These are phyloP conservation scores for Paramormyrops hopkinsi DNA, from an alignment of 2,797 vertebrate species.

Conservation along the genomic window DNA sequence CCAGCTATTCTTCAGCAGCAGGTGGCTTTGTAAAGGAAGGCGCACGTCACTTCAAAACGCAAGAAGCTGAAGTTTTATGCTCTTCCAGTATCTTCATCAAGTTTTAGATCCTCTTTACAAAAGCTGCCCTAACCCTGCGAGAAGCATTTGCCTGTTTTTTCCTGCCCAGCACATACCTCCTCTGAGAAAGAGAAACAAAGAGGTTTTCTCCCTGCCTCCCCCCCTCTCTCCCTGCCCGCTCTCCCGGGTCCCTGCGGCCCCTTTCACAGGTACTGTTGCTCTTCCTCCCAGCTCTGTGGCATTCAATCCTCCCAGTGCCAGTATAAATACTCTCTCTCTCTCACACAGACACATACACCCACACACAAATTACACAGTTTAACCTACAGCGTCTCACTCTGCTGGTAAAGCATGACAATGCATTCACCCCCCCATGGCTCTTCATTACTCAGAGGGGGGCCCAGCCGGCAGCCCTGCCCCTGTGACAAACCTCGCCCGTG, in stretches of 20 bases:
- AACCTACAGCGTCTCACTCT: background rate
- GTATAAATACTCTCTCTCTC: conserved; percentile 16
- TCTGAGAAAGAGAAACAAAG: conserved; percentile 4
- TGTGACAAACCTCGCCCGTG: background rate
- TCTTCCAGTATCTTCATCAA: background rate
- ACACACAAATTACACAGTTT: conserved; percentile 24
- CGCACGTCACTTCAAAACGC: background rate
- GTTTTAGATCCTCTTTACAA: background rate
- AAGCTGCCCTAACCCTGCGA: background rate
- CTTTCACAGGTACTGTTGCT: background rate
- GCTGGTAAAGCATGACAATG: background rate
- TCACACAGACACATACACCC: conserved; percentile 17
- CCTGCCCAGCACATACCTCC: background rate
- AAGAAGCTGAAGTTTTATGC: background rate
- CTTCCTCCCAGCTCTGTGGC: background rate
- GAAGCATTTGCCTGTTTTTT: background rate
- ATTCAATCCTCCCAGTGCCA: conserved; percentile 20
- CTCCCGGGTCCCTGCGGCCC: background rate
- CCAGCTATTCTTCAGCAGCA: background rate
- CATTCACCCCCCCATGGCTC: background rate
- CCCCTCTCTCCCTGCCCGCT: background rate
- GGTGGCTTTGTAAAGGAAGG: background rate
- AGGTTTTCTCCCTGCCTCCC: background rate
- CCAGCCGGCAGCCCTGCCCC: background rate
- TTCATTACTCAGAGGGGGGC: background rate